phyloP scores from a whole-genome alignment of 2,888 invertebrate species.

The Euzophera pinguis region DNA sequence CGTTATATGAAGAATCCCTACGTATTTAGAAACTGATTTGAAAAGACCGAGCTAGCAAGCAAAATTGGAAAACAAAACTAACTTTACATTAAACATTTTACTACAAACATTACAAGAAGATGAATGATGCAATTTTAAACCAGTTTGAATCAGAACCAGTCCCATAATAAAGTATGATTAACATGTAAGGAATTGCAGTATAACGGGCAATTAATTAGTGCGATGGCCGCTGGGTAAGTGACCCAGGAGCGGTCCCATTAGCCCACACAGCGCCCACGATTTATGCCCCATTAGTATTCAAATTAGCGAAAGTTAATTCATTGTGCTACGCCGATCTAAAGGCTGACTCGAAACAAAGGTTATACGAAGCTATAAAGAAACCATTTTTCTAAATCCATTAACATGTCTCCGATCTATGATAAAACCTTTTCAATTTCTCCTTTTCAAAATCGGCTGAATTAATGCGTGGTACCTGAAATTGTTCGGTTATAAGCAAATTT shows the following conservation, averaged over 20 bases:
- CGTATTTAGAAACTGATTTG: too few relatives aligned
- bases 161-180: conserved; percentile 26
- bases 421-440: conserved; percentile 8
- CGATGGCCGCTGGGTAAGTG: conserved; percentile 37
- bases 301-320: conserved; percentile 52
- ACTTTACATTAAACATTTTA: too few relatives aligned
- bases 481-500: neutral
- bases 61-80: too few relatives aligned
- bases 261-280: conserved; percentile 35
- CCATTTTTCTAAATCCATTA: conserved; percentile 3
- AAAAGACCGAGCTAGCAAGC: too few relatives aligned
- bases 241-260: conserved; percentile 40
- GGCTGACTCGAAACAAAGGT: conserved; percentile 3
- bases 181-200: conserved; percentile 47
- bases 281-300: conserved; percentile 53
- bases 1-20: neutral
- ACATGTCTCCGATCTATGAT: conserved; percentile 2
- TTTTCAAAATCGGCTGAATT: conserved; percentile 5
- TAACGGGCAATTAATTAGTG: conserved; percentile 49
- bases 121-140: neutral
- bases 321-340: conserved; percentile 17
- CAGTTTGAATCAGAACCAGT: neutral
- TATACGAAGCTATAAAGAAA: conserved; percentile 6
- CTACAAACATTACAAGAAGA: neutral
- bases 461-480: neutral